phyloP scores from a whole-genome alignment of 2,113 vertebrate genomes.

The Tragelaphus imberbis region DNA sequence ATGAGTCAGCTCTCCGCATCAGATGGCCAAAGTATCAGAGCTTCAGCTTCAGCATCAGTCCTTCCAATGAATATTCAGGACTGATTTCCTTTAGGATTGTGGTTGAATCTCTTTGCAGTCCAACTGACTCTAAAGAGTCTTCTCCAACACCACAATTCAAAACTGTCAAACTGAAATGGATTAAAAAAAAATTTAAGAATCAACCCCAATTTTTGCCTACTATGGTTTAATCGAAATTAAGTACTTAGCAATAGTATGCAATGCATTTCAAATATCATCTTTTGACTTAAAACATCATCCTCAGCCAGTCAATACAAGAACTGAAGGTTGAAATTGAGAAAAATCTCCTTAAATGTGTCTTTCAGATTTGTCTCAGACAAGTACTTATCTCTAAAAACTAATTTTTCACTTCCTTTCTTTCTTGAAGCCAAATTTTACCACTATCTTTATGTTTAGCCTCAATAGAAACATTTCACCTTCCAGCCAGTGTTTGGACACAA shows the following conservation, averaged over 20 bases:
- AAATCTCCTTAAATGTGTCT: conserved; percentile 10
- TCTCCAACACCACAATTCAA: not conserved
- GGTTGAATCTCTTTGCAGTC: not conserved
- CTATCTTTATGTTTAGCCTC: not conserved
- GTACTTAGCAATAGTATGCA: not conserved
- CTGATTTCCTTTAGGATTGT: not conserved
- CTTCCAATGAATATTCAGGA: not conserved
- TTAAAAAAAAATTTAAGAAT: not conserved
- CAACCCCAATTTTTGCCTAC: not conserved
- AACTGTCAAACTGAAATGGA: not conserved
- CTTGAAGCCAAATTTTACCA: not conserved
- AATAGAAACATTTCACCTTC: not conserved
- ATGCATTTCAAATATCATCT: not conserved
- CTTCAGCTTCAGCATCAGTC: not conserved
- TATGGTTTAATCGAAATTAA: not conserved
- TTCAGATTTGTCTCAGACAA: conserved; percentile 39
- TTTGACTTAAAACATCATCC: not conserved
- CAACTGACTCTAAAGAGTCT: not conserved
- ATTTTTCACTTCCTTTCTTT: conserved; percentile 42
- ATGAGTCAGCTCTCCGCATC: not conserved
- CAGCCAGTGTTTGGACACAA: not conserved
- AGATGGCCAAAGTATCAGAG: not conserved
- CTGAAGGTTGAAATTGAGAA: conserved; percentile 45
- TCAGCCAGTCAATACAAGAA: conserved; percentile 27
- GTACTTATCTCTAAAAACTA: conserved; percentile 21